Percentiles rank a stretch among this genome's conserved stretches.
These are phyloP conservation scores for Criorhina ranunculi DNA, from an alignment of 2,888 invertebrate species.

Conservation along the genomic window DNA sequence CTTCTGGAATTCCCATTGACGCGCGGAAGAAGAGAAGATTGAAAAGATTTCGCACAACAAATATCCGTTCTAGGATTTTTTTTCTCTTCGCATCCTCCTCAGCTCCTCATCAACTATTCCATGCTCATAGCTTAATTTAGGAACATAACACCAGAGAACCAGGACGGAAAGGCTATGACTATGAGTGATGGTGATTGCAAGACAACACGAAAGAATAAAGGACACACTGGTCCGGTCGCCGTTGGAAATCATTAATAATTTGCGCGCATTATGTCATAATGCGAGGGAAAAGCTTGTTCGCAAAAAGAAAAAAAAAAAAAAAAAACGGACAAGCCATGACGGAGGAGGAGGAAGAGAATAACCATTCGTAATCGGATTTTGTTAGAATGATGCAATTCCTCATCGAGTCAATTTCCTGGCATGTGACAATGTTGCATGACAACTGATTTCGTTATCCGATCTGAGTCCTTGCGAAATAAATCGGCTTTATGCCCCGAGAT, in stretches of 20 bases:
- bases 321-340: constrained; percentile 38
- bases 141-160: constrained; percentile 43
- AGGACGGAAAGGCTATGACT: constrained; percentile 69
- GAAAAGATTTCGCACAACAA: constrained; percentile 68
- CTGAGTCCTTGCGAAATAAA: constrained; percentile 41
- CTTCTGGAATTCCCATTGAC: constrained; percentile 31
- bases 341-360: constrained; percentile 16
- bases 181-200: constrained; percentile 75
- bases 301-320: constrained; percentile 38
- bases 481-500: constrained; percentile 22
- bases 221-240: constrained; percentile 68
- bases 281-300: constrained; percentile 35
- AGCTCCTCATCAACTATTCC: constrained; percentile 78
- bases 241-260: constrained; percentile 71
- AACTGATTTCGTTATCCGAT: constrained; percentile 58
- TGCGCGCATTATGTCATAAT: constrained; percentile 73
- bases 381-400: constrained; percentile 70
- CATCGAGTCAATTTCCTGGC: constrained; percentile 76
- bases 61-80: constrained; percentile 69
- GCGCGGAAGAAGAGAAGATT: constrained; percentile 32
- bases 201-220: constrained; percentile 71
- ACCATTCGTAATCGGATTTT: constrained; percentile 65
- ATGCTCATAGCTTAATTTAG: constrained; percentile 76
- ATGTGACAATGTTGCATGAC: constrained; percentile 63
- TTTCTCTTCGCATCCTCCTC: neutral